phyloP scores from a whole-genome alignment of 1,140 invertebrate genomes.

The Oedothorax gibbosus region DNA sequence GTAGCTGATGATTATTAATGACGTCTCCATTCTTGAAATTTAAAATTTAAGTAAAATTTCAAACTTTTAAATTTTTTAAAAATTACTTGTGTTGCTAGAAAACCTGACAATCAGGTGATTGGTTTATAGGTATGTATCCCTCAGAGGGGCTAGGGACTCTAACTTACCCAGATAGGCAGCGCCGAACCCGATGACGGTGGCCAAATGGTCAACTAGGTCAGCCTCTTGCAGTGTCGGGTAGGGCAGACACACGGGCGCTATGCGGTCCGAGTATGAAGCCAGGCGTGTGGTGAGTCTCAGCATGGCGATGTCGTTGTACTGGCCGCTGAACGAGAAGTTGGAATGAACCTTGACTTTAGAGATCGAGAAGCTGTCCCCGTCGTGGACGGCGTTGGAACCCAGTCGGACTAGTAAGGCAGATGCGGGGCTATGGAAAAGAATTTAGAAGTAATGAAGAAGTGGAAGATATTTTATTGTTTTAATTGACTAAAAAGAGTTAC shows the following conservation, averaged over 20 bases:
- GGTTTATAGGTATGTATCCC: too few relatives aligned
- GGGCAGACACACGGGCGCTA: constrained; percentile 61
- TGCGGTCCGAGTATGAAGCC: constrained; percentile 33
- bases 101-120: too few relatives aligned
- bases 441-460: too few relatives aligned
- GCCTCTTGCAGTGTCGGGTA: constrained; percentile 8
- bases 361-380: constrained; percentile 36
- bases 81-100: too few relatives aligned
- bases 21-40: too few relatives aligned
- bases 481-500: neutral
- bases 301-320: constrained; percentile 63
- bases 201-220: constrained; percentile 74
- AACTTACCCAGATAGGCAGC: constrained; percentile 80
- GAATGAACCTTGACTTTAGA: constrained; percentile 56
- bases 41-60: too few relatives aligned
- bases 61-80: too few relatives aligned
- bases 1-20: too few relatives aligned
- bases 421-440: constrained; percentile 17
- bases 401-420: constrained; percentile 43
- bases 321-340: constrained; percentile 48
- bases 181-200: constrained; percentile 86
- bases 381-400: neutral
- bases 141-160: too few relatives aligned
- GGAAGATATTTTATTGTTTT: neutral
- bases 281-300: constrained; percentile 47